Percentiles rank a stretch among this genome's conserved stretches.
Conservation (phyloP, 2,797 vertebrate species). For the Cyclura pinguis region DNA sequence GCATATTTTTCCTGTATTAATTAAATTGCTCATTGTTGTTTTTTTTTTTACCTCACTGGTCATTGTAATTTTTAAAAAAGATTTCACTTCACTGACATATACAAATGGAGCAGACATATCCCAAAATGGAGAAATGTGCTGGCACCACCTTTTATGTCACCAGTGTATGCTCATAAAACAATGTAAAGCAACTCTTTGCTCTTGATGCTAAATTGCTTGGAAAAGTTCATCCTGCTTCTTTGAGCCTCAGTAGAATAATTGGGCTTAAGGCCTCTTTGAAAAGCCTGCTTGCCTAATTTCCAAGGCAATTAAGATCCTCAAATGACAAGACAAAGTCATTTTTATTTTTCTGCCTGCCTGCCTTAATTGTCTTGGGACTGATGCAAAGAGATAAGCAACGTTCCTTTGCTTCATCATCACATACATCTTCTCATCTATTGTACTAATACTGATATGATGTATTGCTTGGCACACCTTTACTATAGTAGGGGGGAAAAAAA, state of each 20-base stretch:
- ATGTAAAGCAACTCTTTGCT: constrained; percentile 9
- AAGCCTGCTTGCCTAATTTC: constrained; percentile 36
- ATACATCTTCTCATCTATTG: constrained; percentile 7
- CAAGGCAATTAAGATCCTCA: constrained; percentile 42
- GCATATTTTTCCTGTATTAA: neutral
- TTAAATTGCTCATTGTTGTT: neutral
- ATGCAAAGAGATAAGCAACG: constrained; percentile 27
- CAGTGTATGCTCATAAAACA: neutral
- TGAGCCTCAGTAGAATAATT: constrained; percentile 25
- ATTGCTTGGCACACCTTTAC: neutral
- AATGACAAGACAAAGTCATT: constrained; percentile 30
- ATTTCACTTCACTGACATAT: neutral
- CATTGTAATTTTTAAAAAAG: neutral
- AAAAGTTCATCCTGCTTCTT: constrained; percentile 22
- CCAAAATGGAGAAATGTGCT: neutral
- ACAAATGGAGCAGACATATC: neutral
- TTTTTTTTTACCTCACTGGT: neutral
- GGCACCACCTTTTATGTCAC: neutral
- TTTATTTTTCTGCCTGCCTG: constrained; percentile 21
- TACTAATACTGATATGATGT: neutral
- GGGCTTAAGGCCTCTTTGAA: constrained; percentile 31
- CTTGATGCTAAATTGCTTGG: constrained; percentile 36
- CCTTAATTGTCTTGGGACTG: constrained; percentile 20
- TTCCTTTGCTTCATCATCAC: constrained; percentile 1
- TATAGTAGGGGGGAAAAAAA: neutral